Percentiles rank a stretch among this genome's conserved stretches.
phyloP scores from a whole-genome alignment of 2,797 vertebrate genomes.

The Anguilla marmorata region DNA sequence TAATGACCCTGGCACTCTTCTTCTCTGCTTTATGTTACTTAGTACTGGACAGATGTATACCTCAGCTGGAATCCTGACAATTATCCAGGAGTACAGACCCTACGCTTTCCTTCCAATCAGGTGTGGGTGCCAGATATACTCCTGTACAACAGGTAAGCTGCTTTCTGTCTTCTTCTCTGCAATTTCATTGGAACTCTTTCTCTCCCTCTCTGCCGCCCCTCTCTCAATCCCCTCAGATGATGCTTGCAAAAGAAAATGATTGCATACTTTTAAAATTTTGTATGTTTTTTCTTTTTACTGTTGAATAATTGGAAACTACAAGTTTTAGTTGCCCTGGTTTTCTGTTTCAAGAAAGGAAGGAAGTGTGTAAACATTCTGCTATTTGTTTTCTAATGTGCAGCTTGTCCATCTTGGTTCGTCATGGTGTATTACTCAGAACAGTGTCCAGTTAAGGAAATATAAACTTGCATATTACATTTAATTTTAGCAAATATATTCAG shows the following conservation, averaged over 20 bases:
- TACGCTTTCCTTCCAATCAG: conserved; percentile 82
- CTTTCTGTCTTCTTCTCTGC: neutral
- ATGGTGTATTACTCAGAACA: neutral
- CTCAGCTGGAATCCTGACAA: conserved; percentile 82
- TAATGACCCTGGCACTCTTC: neutral
- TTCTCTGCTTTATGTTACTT: conserved; percentile 14
- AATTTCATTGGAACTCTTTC: neutral
- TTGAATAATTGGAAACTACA: neutral
- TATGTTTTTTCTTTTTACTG: neutral
- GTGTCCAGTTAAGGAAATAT: too few species aligned
- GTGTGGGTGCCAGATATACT: conserved; percentile 90
- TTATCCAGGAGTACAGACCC: conserved; percentile 82
- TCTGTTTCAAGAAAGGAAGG: neutral
- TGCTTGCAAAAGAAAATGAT: neutral
- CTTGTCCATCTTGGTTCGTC: neutral
- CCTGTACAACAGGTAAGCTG: conserved; percentile 85
- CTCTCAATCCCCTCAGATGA: neutral
- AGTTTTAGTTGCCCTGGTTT: neutral
- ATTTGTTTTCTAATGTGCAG: too few species aligned
- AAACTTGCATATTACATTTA: too few species aligned
- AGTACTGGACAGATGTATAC: conserved; percentile 85
- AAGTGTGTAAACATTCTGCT: neutral
- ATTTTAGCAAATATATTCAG: neutral
- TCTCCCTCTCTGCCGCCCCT: neutral
- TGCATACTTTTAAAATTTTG: neutral